phyloP scores from a whole-genome alignment of 2,888 invertebrate genomes.

The Eilema griseolum region DNA sequence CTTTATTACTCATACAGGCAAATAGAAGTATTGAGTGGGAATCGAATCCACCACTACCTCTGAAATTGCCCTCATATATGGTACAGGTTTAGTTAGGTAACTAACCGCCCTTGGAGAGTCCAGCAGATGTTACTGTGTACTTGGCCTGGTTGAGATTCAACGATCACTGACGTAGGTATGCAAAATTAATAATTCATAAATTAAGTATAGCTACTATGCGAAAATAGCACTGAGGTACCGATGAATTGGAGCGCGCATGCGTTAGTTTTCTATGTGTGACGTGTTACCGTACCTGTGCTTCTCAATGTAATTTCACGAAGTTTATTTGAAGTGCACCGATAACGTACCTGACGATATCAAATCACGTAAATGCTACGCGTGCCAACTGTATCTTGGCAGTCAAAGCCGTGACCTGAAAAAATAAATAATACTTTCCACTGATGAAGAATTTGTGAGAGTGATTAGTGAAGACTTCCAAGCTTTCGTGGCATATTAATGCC shows the following conservation, averaged over 20 bases:
- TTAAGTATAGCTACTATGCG: not conserved
- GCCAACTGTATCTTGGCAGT: not conserved
- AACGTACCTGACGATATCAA: not conserved
- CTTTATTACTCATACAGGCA: not conserved
- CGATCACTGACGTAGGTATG: not conserved
- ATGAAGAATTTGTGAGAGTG: not conserved
- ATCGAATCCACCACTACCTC: not conserved
- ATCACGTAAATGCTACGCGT: not conserved
- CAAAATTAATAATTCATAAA: not conserved
- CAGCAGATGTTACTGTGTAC: not conserved
- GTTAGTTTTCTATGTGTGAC: not conserved
- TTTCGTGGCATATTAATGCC: not conserved
- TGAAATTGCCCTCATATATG: not conserved
- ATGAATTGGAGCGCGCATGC: conserved; percentile 2
- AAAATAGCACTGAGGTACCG: not conserved
- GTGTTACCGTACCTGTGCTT: not conserved
- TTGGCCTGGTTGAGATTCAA: not conserved
- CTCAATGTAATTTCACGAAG: not conserved
- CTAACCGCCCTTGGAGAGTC: not conserved
- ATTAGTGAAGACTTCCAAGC: not conserved
- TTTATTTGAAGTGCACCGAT: conserved; percentile 1
- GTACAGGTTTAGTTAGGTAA: not conserved
- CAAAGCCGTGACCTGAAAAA: not conserved
- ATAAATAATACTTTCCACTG: not conserved
- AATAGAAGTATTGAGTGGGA: not conserved